Base-by-base conservation (phyloP, 2,797 vertebrate genomes). In the Peromyscus eremicus region DNA sequence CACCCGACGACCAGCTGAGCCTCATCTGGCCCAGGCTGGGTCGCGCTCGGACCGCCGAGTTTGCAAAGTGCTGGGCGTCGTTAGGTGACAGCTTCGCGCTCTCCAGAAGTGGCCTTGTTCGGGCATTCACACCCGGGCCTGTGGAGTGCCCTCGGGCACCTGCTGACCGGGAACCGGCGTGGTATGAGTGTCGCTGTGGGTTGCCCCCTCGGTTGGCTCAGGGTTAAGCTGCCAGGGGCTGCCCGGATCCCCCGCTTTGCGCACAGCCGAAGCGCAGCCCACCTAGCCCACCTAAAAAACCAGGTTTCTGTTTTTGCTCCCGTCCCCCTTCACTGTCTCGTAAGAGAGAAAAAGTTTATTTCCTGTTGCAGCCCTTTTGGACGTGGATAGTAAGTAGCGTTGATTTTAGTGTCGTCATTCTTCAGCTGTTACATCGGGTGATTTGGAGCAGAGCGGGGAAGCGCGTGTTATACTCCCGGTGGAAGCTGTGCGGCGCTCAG, bases 401-500 rank as follows among this genome's bases (percentile, higher is more conserved):
- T 82, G 96, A 23, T 94, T 91, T 84, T 66, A 37, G 89, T 96
- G 97, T 88, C 83, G 96, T 97, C 97, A 95, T 95, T 82, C 84
- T 91, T 94, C 23, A 93, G 95, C 89, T 86, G 4, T 92, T 79
- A 55, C 73, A 12, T 91, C 6, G 75, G 83, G 64, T 62, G 43
- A 75, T 95, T 89, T 64, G 93, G 25, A 76, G 70, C 70, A 40
- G 80, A 57, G 73, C 83, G 68, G 86, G 85, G 92, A 95, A 93
- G 76, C 79, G 83, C 25, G 70, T 98, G 97, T 83, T 88, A 87
- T 98, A 32, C 96, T 97, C 89, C 6, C 6, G 88, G 92, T 66
- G 46, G 94, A 97, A 97, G 98, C 94, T 97, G 92, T 81, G 95
- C 57, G 97, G 95, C 93, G 95, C 94, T 97, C 90, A 77, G 80